Evolutionary conservation across 2,113 vertebrate species (phyloP), one percentile per base, ranked within the genome.

Genomic region (Mesitornis unicolor): DNA sequence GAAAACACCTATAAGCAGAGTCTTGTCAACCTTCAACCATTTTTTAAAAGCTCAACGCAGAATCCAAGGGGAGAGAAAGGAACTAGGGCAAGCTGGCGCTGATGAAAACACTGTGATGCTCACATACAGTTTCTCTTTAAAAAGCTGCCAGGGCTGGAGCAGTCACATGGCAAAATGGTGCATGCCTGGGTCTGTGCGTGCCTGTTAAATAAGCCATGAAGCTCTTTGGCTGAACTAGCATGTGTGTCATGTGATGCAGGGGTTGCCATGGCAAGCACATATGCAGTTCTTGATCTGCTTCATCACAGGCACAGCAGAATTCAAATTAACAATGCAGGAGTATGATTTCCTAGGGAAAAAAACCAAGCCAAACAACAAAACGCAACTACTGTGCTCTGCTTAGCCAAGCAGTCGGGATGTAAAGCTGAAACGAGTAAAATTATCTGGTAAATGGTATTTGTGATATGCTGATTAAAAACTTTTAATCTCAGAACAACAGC

Each of bases 241-340:
- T 13, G 16, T 36, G 70, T 17, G 75, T 42, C 97, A 93, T 81
- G 93, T 96, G 95, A 89, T 48, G 31, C 47, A 25, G 73, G 79
- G 94, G 95, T 97, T 98, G 94, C 97, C 96, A 98, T 97, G 94
- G 96, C 38, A 87, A 98, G 78, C 42, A 85, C 81, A 70, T 26
- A 84, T 94, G 83, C 51, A 16, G 71, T 40, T 84, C 74, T 78
- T 70, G 25, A 75, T 75, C 74, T 19, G 22, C 87, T 74, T n/a
- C 95, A 82, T 69, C 90, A 61, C 59, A 83, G 38, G 82, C 15
- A 5, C 38, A 81, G 45, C 35, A 64, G 80, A 64, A 91, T 75
- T 94, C 79, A 91, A 77, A 94, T 87, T 57, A 92, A 87, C 71
- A 71, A 43, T 33, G 50, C 75, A 84, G 63, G 21, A 88, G 88